Base-by-base conservation (phyloP, 2,888 invertebrate species). In the Suillia variegata region DNA sequence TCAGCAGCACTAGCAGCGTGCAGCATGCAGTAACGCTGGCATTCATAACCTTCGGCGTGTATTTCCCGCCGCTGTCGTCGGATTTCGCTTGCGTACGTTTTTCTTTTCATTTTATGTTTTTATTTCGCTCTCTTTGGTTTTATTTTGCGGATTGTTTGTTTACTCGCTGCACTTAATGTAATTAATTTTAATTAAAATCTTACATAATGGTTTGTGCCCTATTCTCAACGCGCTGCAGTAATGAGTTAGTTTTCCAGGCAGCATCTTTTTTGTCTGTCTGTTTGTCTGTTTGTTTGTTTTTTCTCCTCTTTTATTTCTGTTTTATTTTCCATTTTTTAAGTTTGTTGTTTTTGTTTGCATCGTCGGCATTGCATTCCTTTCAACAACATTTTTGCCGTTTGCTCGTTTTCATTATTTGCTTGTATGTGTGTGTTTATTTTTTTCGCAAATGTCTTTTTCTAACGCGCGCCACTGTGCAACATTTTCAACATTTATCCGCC, bases 121-220 rank as follows among this genome's bases (percentile, higher is more conserved):
- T 62, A 65, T 45, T 66, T 61, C 59, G 61, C 57, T 53, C 58
- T 62, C 61, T 59, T 24, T 60, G 57, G 56, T 26, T 21, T 45
- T 26, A 38, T 18, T 56, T 42, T 64, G 62, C 54, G 64, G 68
- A 72, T 62, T 68, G 70, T 66, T 64, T 73, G 70, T 69, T 70
- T 72, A 70, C 70, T 67, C 64, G 71, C 70, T 75, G 79, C 78
- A 77, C 78, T 79, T 78, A 79, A 78, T 78, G 79, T 78, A 78
- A 78, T 78, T 78, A 78, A 79, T 78, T 79, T 78, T 78, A 78
- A 78, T 78, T 78, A 78, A 78, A 78, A 75, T 75, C 73, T 74
- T 73, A 71, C 75, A 75, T 75, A 75, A 75, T 71, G 71, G 66
- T 48, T 53, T 47, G 55, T 38, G 52, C 58, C 22, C 59, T 57